A percentile compares a stretch with the other conserved stretches of the same genome.
Conservation (phyloP, 2,888 invertebrate genomes). For the Idaea biselata region DNA sequence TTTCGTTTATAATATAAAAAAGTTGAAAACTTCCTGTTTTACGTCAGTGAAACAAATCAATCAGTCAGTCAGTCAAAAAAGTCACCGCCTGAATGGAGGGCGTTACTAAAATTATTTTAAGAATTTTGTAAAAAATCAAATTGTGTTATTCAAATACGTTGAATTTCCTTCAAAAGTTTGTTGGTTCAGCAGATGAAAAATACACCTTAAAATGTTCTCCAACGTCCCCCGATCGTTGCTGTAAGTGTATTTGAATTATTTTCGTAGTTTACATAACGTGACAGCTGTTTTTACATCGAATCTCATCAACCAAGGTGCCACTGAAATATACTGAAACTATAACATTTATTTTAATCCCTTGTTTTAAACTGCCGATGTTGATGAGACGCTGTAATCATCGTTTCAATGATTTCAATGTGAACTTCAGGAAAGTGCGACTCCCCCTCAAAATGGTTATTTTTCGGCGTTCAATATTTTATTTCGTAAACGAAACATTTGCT, state of each 20-base stretch:
- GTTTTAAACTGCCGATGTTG: neutral
- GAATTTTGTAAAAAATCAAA: constrained; percentile 36
- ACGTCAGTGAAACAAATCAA: neutral
- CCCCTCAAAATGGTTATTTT: neutral
- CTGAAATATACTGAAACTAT: constrained; percentile 14
- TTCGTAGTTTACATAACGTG: constrained; percentile 77
- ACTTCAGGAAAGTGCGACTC: neutral
- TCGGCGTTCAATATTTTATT: neutral
- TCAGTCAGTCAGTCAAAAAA: constrained; percentile 37
- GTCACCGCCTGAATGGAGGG: constrained; percentile 63
- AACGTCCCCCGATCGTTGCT: constrained; percentile 68
- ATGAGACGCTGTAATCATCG: neutral
- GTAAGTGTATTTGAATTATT: constrained; percentile 73
- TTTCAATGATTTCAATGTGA: neutral
- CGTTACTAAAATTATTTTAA: constrained; percentile 52
- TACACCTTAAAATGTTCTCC: constrained; percentile 72
- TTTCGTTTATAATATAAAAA: no score
- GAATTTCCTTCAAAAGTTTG: constrained; percentile 29
- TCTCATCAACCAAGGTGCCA: constrained; percentile 38
- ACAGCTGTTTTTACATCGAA: constrained; percentile 67
- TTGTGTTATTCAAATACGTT: constrained; percentile 40
- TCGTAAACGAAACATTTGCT: no score
- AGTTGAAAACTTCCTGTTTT: no score
- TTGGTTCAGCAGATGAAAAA: constrained; percentile 54
- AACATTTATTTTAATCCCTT: neutral